These are phyloP conservation scores for Malurus alboscapulatus DNA, from an alignment of 2,113 vertebrate genomes.

Conservation along the genomic window DNA sequence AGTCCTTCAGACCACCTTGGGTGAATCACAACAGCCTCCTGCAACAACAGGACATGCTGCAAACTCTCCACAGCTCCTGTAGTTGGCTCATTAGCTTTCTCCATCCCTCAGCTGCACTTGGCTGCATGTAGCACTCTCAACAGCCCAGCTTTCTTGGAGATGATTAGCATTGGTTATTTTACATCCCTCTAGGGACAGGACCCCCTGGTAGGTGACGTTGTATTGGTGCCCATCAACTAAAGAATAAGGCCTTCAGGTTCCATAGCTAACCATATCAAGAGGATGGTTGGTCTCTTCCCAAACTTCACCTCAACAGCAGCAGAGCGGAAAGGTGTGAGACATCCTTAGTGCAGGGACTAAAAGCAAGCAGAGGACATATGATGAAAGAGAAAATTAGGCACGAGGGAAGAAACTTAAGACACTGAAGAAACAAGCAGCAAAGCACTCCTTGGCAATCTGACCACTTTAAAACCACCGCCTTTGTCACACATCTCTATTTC, in stretches of 20 bases:
- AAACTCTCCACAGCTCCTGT: not conserved
- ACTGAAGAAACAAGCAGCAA: not conserved
- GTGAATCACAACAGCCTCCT: not conserved
- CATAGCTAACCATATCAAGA: not conserved
- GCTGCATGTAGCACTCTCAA: fast-evolving
- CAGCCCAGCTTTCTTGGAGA: not conserved
- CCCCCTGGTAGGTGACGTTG: not conserved
- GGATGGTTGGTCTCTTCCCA: not conserved
- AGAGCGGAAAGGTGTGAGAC: not conserved
- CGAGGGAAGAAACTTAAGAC: not conserved
- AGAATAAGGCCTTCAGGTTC: not conserved
- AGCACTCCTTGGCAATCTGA: not conserved
- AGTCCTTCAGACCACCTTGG: not conserved
- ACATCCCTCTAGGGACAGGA: not conserved
- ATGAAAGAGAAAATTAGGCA: not conserved
- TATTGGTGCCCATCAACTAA: not conserved
- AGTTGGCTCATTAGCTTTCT: not conserved
- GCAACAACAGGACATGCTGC: not conserved
- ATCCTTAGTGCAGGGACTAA: not conserved
- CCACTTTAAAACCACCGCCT: not conserved
- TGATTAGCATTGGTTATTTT: not conserved
- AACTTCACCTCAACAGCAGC: not conserved
- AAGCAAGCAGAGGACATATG: not conserved
- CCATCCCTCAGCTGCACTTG: not conserved
- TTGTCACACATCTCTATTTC: not conserved